Evolutionary conservation across 1,140 invertebrate genomes (phyloP).

Genomic region (Eriosoma lanigerum): DNA sequence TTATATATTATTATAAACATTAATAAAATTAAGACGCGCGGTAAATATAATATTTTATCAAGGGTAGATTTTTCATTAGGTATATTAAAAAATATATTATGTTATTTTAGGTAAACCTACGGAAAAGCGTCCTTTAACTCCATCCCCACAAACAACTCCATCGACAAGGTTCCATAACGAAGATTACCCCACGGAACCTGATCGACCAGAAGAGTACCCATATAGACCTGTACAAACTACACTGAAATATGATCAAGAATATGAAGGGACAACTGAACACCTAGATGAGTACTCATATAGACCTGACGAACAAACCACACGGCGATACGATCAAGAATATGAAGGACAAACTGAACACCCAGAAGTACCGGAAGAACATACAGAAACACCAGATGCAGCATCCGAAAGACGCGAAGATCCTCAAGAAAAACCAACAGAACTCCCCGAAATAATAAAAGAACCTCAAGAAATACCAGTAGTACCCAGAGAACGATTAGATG

Average conservation of each 20-base stretch:
- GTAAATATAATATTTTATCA: no score
- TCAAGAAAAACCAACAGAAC: constrained; percentile 55
- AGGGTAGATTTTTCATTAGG: no score
- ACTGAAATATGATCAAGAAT: not conserved
- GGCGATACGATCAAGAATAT: not conserved
- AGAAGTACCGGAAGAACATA: constrained; percentile 46
- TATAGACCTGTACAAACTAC: not conserved
- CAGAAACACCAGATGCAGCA: constrained; percentile 31
- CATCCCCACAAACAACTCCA: not conserved
- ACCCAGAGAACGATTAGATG: not conserved
- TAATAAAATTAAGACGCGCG: no score
- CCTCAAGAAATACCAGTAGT: not conserved
- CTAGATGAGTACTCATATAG: not conserved
- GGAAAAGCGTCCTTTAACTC: not conserved
- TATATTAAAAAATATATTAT: no score
- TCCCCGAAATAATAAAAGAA: constrained; percentile 54
- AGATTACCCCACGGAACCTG: not conserved
- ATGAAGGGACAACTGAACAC: constrained; percentile 33
- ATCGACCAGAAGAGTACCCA: not conserved
- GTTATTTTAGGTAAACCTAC: not conserved
- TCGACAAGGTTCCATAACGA: constrained; percentile 3
- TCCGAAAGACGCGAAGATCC: constrained; percentile 39
- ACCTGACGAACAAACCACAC: not conserved
- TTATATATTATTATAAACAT: no score
- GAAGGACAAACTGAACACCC: constrained; percentile 34